These are phyloP conservation scores for Drosophila sordidula DNA, from an alignment of 2,888 invertebrate genomes.

Conservation along the genomic window DNA sequence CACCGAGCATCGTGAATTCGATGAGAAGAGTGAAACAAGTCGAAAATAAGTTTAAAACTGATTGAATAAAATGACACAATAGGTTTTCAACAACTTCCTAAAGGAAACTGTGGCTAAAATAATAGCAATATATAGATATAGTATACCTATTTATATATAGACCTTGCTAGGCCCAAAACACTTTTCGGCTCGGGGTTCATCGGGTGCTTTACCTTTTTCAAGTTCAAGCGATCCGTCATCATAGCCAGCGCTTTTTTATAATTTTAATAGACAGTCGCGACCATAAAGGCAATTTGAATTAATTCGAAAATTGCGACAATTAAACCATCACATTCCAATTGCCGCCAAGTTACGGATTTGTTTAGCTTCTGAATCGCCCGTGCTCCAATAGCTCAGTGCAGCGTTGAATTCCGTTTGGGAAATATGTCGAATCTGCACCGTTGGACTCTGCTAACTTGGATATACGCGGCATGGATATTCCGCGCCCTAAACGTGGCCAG, in stretches of 20 bases:
- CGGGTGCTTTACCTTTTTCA: conserved; percentile 63
- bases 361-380: conserved; percentile 22
- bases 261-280: not conserved
- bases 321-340: conserved; percentile 41
- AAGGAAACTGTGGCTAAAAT: too few species aligned
- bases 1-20: too few species aligned
- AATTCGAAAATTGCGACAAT: conserved; percentile 53
- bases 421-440: conserved; percentile 4
- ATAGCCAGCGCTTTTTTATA: conserved; percentile 23
- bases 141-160: not conserved
- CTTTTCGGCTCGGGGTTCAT: conserved; percentile 24
- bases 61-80: too few species aligned
- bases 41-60: too few species aligned
- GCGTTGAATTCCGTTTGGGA: conserved; percentile 14
- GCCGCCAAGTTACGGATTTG: conserved; percentile 2
- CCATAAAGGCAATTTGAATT: conserved; percentile 36
- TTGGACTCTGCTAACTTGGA: not conserved
- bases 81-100: too few species aligned
- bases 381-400: conserved; percentile 32
- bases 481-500: conserved; percentile 1
- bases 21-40: too few species aligned
- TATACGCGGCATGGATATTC: conserved; percentile 3
- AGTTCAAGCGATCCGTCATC: conserved; percentile 46
- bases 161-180: conserved; percentile 12
- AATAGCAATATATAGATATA: too few species aligned